A percentile compares a stretch with the other conserved stretches of the same genome.
These are phyloP conservation scores for Ceratitis capitata DNA, from an alignment of 1,140 invertebrate species.

Conservation along the genomic window DNA sequence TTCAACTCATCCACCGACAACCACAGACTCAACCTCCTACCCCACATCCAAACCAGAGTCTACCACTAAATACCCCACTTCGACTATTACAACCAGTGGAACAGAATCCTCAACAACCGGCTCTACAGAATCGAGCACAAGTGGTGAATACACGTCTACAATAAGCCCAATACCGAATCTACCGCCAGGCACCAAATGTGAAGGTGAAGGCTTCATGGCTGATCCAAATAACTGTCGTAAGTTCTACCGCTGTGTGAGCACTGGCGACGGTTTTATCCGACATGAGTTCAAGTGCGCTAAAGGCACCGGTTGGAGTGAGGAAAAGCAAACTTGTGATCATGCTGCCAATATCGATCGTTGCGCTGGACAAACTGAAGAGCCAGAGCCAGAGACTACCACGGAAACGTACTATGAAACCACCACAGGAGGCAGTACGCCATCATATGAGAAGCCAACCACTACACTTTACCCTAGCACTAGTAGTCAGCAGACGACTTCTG, in stretches of 20 bases:
- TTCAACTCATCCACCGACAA: conserved; percentile 41
- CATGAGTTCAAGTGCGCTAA: conserved; percentile 64
- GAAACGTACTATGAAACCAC: conserved; percentile 49
- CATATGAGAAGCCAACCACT: conserved; percentile 44
- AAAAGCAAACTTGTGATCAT: conserved; percentile 62
- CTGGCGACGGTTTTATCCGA: conserved; percentile 62
- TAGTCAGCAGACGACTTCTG: not conserved
- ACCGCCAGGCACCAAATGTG: conserved; percentile 61
- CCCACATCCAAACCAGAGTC: conserved; percentile 47
- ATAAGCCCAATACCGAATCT: conserved; percentile 51
- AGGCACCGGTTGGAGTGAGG: conserved; percentile 66
- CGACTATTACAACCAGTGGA: conserved; percentile 39
- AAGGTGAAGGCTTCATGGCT: conserved; percentile 73
- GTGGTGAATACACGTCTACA: conserved; percentile 48
- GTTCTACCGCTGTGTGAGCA: conserved; percentile 69
- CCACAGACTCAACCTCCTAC: conserved; percentile 44
- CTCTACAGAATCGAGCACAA: conserved; percentile 47
- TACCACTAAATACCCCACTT: conserved; percentile 48
- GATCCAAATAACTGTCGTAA: conserved; percentile 70
- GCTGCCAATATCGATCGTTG: conserved; percentile 48
- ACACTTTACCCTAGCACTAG: conserved; percentile 41
- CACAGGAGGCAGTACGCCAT: conserved; percentile 34
- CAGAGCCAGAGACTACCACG: conserved; percentile 45
- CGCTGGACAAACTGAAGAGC: conserved; percentile 45
- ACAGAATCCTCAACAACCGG: conserved; percentile 43